Evolutionary conservation across 2,888 invertebrate genomes (phyloP).

Genomic region (Drosophila picticornis): DNA sequence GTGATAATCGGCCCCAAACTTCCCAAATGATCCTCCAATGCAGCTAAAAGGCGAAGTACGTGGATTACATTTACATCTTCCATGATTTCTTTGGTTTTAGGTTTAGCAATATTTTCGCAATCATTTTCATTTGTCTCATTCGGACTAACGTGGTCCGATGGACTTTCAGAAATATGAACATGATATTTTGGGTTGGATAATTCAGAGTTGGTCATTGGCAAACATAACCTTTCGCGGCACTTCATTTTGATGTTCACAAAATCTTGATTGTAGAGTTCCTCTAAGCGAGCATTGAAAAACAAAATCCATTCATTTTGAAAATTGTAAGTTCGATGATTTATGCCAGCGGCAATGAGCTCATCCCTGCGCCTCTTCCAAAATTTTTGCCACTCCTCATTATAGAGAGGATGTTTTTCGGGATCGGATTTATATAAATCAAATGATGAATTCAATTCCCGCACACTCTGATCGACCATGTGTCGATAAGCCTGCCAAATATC

Average conservation of each 20-base stretch:
- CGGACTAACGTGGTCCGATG: background rate
- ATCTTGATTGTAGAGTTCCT: conserved; percentile 90
- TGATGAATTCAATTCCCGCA: conserved; percentile 86
- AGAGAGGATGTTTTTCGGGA: conserved; percentile 93
- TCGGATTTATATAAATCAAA: conserved; percentile 87
- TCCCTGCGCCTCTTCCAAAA: conserved; percentile 94
- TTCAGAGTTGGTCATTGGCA: conserved; percentile 86
- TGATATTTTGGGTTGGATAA: conserved; percentile 88
- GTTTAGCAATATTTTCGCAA: background rate
- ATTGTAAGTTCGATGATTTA: conserved; percentile 91
- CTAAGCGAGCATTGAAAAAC: conserved; percentile 92
- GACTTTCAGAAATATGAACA: conserved; percentile 85
- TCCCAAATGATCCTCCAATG: conserved; percentile 92
- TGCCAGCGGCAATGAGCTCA: conserved; percentile 86
- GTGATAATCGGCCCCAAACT: conserved; percentile 92
- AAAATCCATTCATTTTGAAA: conserved; percentile 95
- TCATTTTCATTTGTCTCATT: background rate
- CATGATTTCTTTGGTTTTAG: background rate
- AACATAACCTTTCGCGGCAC: conserved; percentile 73
- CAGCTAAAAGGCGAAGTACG: conserved; percentile 90
- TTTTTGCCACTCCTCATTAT: conserved; percentile 94
- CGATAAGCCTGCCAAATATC: conserved; percentile 83
- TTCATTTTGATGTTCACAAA: conserved; percentile 85
- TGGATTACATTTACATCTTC: conserved; percentile 86
- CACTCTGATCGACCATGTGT: conserved; percentile 78